phyloP scores from a whole-genome alignment of 2,888 invertebrate species.

The Pachliopta kotzebuea region DNA sequence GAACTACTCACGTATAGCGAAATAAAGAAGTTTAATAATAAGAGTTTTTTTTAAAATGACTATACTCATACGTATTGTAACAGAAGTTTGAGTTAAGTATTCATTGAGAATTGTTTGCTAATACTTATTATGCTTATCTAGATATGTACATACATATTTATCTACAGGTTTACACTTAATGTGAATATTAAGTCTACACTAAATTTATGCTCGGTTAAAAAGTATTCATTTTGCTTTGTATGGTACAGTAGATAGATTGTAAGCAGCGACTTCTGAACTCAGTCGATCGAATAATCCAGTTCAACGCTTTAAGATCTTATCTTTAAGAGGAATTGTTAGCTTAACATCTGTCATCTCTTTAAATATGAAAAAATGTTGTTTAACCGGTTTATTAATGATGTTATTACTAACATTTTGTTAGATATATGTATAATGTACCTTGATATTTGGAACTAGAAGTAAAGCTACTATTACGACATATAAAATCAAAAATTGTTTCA shows the following conservation, averaged over 20 bases:
- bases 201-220: neutral
- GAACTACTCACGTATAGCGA: slow-evolving; percentile 40
- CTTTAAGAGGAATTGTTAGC: slow-evolving; percentile 56
- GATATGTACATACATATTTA: too few species aligned
- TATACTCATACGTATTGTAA: neutral
- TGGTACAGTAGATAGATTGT: slow-evolving; percentile 45
- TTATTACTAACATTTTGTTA: neutral
- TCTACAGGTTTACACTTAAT: too few species aligned
- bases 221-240: slow-evolving; percentile 37
- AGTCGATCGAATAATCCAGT: slow-evolving; percentile 48
- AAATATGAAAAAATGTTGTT: slow-evolving; percentile 3
- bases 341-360: slow-evolving; percentile 48
- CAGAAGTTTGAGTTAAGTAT: neutral
- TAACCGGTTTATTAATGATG: slow-evolving; percentile 11
- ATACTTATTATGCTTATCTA: too few species aligned
- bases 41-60: slow-evolving; percentile 35
- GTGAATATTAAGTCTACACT: too few species aligned
- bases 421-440: neutral
- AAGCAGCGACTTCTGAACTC: slow-evolving; percentile 42
- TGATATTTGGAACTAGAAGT: neutral
- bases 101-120: neutral
- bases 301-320: slow-evolving; percentile 59
- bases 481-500: too few species aligned
- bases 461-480: too few species aligned
- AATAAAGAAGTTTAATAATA: slow-evolving; percentile 53